Evolutionary conservation across 2,888 invertebrate genomes (phyloP), one percentile per base, ranked within the genome.

Genomic region (Microctonus brassicae): DNA sequence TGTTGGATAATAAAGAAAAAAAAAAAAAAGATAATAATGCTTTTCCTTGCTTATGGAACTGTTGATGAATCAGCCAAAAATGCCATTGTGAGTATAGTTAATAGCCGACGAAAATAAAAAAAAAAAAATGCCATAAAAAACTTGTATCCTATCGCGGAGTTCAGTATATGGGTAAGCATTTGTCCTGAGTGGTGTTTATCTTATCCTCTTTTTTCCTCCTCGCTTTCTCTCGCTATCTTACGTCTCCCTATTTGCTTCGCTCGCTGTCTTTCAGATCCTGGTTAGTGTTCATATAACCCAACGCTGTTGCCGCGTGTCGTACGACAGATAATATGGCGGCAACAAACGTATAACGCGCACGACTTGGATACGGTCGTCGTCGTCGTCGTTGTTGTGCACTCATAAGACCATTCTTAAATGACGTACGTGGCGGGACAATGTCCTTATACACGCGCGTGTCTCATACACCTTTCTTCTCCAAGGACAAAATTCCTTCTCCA

Each of bases 271-370:
- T 65, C 20, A 63, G 75, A 73, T 73, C 75, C 77, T 75, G 79
- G 82, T 47, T 82, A 84, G 84, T 82, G 83, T 79, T 79, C 81
- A 83, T n/a, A n/a, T 83, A 84, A 84, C 83, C 81, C 78, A 81
- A 84, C 82, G 81, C 84, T 81, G 82, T 70, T 66, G 62, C 64
- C 66, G 64, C 66, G 70, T 69, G 71, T 75, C 74, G 79, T 76
- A 75, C 76, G 78, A 76, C 77, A 78, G 79, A 79, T 79, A 82
- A 78, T 78, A 63, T 47, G 20, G 47, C 47, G 47, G 47, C n/a
- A n/a, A n/a, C n/a, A n/a, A n/a, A n/a, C n/a, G n/a, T n/a, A n/a
- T n/a, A 47, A 69, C 73, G 73, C 47, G 69, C 72, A 68, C 72
- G 60, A 53, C 71, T 57, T 6, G 39, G 7, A 42, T 47, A 67